Conservation (phyloP, 2,888 invertebrate genomes). For the Sclerodermus sp. region DNA sequence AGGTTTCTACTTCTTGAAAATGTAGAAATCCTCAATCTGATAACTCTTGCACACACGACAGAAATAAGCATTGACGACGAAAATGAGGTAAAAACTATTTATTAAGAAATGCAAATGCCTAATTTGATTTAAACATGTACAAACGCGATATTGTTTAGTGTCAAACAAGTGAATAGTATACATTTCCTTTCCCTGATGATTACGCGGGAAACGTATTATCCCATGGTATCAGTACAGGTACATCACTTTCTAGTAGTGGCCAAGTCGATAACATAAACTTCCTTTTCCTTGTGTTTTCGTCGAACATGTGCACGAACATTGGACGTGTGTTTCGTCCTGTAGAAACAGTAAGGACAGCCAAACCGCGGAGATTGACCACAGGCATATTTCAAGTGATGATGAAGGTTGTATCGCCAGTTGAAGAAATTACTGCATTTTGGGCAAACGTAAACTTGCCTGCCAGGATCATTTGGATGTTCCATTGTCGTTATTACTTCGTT, state of each 20-base stretch:
- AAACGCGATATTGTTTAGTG: no score
- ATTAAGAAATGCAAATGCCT: no score
- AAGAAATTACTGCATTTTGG: conserved; percentile 24
- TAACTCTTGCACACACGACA: no score
- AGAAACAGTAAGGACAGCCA: conserved; percentile 38
- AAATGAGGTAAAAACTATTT: no score
- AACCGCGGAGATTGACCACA: conserved; percentile 43
- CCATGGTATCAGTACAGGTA: no score
- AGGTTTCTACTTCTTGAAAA: no score
- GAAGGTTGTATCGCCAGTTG: conserved; percentile 29
- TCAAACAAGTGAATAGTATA: no score
- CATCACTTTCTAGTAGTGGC: background rate
- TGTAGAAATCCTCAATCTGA: no score
- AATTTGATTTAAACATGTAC: no score
- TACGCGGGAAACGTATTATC: no score
- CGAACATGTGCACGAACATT: conserved; percentile 29
- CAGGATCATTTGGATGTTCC: background rate
- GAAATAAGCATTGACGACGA: no score
- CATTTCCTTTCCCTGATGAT: no score
- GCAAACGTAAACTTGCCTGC: conserved; percentile 16
- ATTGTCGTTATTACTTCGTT: background rate
- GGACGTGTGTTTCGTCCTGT: conserved; percentile 29
- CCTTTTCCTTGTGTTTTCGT: conserved; percentile 19
- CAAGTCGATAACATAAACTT: conserved; percentile 24
- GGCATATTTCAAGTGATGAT: conserved; percentile 25